Evolutionary conservation across 2,888 invertebrate genomes (phyloP).

Genomic region (Amiota mariae): DNA sequence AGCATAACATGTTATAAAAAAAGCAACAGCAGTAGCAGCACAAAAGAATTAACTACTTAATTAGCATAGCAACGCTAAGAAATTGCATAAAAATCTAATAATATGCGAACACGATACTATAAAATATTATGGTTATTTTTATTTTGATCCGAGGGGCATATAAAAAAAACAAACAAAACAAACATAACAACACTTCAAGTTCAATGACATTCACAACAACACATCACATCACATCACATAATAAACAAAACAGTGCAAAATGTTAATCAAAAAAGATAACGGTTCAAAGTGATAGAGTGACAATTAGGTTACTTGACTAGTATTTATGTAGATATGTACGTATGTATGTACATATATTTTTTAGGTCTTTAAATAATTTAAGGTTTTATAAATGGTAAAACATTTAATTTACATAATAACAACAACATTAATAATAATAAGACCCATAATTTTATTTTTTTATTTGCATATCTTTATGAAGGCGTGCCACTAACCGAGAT

Average conservation of each 20-base stretch:
- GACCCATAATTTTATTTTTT: not conserved
- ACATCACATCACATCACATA: slow-evolving; percentile 53
- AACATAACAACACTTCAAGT: slow-evolving; percentile 62
- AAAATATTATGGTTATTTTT: not conserved
- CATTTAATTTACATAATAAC: slow-evolving; percentile 23
- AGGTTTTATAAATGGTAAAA: too few species aligned
- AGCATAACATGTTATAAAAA: slow-evolving; percentile 44
- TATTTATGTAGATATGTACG: too few species aligned
- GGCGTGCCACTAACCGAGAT: not conserved
- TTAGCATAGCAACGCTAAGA: slow-evolving; percentile 63
- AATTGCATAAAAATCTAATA: slow-evolving; percentile 56
- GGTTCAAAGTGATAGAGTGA: not conserved
- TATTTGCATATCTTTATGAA: not conserved
- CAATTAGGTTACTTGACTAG: not conserved
- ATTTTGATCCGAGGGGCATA: not conserved
- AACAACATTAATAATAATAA: not conserved
- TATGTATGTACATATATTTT: too few species aligned
- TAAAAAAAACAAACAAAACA: too few species aligned
- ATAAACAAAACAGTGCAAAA: not conserved
- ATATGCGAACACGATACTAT: slow-evolving; percentile 45
- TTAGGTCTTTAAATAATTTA: too few species aligned
- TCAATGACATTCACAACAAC: slow-evolving; percentile 63
- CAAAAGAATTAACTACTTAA: slow-evolving; percentile 33
- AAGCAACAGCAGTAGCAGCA: too few species aligned
- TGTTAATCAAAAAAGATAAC: not conserved